Base-by-base conservation (phyloP, 2,797 vertebrate species). In the Phaenicophaeus curvirostris region DNA sequence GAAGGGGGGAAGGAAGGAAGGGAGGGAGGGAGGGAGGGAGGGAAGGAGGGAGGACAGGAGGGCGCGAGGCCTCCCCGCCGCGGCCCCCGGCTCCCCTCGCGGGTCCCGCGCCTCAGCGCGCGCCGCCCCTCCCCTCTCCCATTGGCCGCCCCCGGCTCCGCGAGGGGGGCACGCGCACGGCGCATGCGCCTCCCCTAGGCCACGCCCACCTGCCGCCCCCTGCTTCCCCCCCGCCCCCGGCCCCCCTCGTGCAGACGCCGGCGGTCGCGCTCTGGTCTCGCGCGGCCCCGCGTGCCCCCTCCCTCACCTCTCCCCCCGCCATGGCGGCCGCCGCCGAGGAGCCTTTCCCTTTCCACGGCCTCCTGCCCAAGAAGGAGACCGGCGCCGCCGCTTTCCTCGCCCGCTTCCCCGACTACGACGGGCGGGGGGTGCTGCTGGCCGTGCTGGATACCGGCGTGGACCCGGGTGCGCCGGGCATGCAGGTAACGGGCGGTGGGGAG, bases 301-400 rank as follows among this genome's bases (percentile, higher is more conserved):
- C n/a, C 97, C 94, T 11, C 46, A 78, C 85, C 31, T 27, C n/a
- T 54, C 82, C n/a, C n/a, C n/a, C n/a, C n/a, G 68, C 98, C 96
- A 99, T 99, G 99, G 99, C 99, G 96, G 97, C 98, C 94, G 98
- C 98, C 65, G 98, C 97, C 12, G 99, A 99, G 75, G 99, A 99
- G 93, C 98, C 98, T 28, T 99, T 99, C 94, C 99, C 99, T 9
- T 99, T 99, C 73, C 99, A 99, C 86, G 99, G 99, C 79, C 98
- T 99, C 66, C 98, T 99, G 53, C 99, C 99, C 73, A 99, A 99
- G 93, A 99, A 99, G 94, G 99, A 99, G 97, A 99, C 99, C 11
- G 99, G 99, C 1, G 99, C 99, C 17, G 97, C 98, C 27, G 98
- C 99, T 28, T 99, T 99, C 76, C 98, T 99, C 37, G 97, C 98